Evolutionary conservation across 2,888 invertebrate genomes (phyloP), one percentile per base, ranked within the genome.

Genomic region (Drosophila falleni): DNA sequence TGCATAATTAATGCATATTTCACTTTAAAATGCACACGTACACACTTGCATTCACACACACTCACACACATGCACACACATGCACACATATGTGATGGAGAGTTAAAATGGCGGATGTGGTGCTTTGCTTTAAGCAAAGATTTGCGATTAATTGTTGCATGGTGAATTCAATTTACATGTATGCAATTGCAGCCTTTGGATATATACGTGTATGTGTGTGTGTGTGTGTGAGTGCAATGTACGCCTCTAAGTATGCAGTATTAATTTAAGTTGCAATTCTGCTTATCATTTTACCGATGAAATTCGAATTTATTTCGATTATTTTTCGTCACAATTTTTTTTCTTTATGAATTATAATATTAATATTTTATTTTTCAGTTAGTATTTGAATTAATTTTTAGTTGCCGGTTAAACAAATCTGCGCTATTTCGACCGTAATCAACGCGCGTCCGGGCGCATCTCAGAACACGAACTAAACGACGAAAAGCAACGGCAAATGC

Each of bases 391-490:
- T 44, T 9, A 56, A 54, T 78, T 39, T 63, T 71, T 39, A 39
- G 13, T 49, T 68, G 68, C 81, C 84, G 79, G 74, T 58, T 68
- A 59, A 37, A 59, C 29, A 55, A 75, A 35, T 66, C 33, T 44
- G 42, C 58, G 72, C 53, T 37, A 37, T 55, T 23, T 66, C 66
- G 64, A 80, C 80, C 88, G 86, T 69, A 71, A 78, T 77, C 75
- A 73, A 80, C 89, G 82, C 90, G 90, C 90, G 87, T 87, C 80
- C 82, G 89, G 90, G 79, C 88, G 85, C 86, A 90, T 90, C 86
- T 90, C 90, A 91, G 89, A 91, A 89, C 89, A 90, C 90, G 90
- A 91, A 91, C 91, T 91, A 87, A 90, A 78, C 69, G 63, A 64
- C 74, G 74, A 50, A 53, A 51, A 55, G 47, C 47, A 77, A 73